Conservation (phyloP, 2,113 vertebrate genomes). For the Emberiza fucata region DNA sequence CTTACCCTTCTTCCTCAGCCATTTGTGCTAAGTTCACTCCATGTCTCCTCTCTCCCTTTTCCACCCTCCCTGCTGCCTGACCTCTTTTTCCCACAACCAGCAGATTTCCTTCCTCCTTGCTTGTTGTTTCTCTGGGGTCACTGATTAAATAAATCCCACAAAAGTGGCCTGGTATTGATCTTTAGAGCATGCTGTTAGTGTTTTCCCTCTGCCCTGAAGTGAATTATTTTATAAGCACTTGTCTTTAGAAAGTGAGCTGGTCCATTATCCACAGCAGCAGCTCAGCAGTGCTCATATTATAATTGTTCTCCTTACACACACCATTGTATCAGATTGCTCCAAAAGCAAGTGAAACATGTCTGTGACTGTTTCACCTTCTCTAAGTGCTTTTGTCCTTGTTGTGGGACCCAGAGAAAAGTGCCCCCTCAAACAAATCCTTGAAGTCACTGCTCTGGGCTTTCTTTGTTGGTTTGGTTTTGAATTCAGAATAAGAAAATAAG, state of each 20-base stretch:
- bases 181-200: background rate
- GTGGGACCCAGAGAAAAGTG: background rate
- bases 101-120: slow-evolving; percentile 6
- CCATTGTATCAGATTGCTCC: background rate
- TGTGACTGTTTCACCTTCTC: background rate
- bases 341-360: background rate
- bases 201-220: slow-evolving; percentile 7
- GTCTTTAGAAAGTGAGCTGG: background rate
- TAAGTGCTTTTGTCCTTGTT: background rate
- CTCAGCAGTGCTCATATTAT: background rate
- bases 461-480: background rate
- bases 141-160: slow-evolving; percentile 30
- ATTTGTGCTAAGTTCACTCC: background rate
- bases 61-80: rapidly evolving
- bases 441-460: background rate
- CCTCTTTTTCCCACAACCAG: background rate
- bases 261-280: slow-evolving; percentile 30
- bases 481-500: background rate
- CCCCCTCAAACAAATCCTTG: background rate
- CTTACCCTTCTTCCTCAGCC: background rate
- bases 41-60: rapidly evolving
- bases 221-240: slow-evolving; percentile 28
- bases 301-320: background rate
- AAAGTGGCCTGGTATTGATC: slow-evolving; percentile 52
- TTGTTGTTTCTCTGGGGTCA: background rate